Percentiles rank a stretch among this genome's conserved stretches.
Conservation (phyloP, 2,113 vertebrate genomes). For the Pseudonaja textilis region DNA sequence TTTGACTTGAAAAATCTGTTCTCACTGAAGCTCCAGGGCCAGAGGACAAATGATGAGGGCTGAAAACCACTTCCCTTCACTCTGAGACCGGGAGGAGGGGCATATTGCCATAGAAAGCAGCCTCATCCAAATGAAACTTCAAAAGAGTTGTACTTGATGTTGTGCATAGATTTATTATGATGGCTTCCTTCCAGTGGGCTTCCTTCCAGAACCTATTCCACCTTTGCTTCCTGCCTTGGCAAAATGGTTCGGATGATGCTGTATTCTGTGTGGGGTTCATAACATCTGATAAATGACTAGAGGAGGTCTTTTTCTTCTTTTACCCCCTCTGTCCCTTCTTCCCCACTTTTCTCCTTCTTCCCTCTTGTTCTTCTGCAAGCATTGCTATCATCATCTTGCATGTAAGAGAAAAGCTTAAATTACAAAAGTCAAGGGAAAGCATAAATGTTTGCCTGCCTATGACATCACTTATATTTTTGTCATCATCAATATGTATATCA, state of each 20-base stretch:
- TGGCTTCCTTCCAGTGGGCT: neutral
- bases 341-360: neutral
- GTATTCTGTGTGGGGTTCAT: neutral
- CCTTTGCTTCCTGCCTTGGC: neutral
- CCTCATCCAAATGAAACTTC: neutral
- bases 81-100: neutral
- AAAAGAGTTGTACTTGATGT: neutral
- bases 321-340: neutral
- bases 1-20: neutral
- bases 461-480: neutral
- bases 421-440: neutral
- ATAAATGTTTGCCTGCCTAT: neutral
- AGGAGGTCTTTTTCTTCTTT: neutral
- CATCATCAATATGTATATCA: neutral
- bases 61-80: neutral
- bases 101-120: neutral
- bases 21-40: neutral
- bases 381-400: neutral
- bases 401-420: neutral
- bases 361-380: neutral
- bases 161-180: neutral
- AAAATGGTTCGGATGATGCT: neutral
- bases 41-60: neutral
- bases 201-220: neutral
- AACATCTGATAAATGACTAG: neutral